Conservation (phyloP, 2,888 invertebrate species). For the Ophraella communa region DNA sequence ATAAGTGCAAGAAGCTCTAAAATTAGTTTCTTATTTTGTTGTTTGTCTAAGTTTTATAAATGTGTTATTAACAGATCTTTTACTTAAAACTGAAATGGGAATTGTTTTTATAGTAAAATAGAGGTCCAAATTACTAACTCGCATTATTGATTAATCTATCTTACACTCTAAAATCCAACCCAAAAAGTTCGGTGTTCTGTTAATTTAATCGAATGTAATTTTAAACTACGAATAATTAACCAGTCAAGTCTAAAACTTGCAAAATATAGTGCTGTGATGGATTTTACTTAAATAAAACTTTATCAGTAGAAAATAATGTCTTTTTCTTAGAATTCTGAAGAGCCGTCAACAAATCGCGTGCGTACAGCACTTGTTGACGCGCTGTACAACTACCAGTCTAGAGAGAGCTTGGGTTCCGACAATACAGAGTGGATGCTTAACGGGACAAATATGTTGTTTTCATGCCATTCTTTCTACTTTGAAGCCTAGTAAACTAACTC, state of each 20-base stretch:
- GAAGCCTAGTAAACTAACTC: too few species aligned
- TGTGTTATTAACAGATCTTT: not conserved
- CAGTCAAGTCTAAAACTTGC: constrained; percentile 5
- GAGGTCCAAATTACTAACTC: not conserved
- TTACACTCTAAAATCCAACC: not conserved
- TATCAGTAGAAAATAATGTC: not conserved
- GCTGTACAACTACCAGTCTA: too few species aligned
- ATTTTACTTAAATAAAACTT: constrained; percentile 23
- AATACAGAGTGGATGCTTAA: too few species aligned
- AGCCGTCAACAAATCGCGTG: too few species aligned
- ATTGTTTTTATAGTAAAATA: not conserved
- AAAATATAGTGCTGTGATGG: constrained; percentile 27
- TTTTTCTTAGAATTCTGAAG: too few species aligned
- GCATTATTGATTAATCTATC: not conserved
- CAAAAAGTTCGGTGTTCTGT: not conserved
- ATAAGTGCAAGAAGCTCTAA: not conserved
- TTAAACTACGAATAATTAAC: not conserved
- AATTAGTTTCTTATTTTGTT: not conserved
- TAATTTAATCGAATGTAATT: not conserved
- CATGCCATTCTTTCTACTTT: too few species aligned
- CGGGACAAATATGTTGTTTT: too few species aligned
- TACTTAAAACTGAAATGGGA: not conserved
- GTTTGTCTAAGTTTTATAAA: not conserved
- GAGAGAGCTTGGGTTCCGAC: too few species aligned
- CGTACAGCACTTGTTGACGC: too few species aligned